A percentile compares a stretch with the other conserved stretches of the same genome.
These are phyloP conservation scores for Penelope pileata DNA, from an alignment of 2,113 vertebrate species.

Conservation along the genomic window DNA sequence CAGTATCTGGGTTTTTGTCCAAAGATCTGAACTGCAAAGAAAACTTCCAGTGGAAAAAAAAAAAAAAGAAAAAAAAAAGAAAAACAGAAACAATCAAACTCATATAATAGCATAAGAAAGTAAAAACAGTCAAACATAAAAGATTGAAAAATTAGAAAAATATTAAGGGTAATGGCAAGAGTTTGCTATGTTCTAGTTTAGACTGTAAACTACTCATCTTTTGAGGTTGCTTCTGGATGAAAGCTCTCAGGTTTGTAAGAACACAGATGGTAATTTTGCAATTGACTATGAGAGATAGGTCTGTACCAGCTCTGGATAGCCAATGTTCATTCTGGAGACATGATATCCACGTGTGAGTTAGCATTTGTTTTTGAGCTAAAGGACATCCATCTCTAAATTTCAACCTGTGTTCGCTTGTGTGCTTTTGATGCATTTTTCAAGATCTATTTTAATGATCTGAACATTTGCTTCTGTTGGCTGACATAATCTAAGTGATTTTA, in stretches of 20 bases:
- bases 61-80: too few species aligned
- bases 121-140: background rate
- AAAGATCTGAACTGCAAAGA: background rate
- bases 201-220: background rate
- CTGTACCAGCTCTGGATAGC: background rate
- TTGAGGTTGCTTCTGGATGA: background rate
- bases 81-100: background rate
- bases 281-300: background rate
- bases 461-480: background rate
- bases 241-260: background rate
- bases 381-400: background rate
- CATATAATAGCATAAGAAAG: background rate
- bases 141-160: background rate
- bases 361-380: background rate
- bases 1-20: background rate
- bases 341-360: background rate
- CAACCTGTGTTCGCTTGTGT: background rate
- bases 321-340: background rate
- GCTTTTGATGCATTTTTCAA: background rate
- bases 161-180: accelerated
- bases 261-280: background rate
- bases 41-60: background rate
- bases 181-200: background rate
- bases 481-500: background rate
- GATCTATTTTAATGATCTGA: background rate